phyloP scores from a whole-genome alignment of 2,888 invertebrate species.

The Sinohyriopsis cumingii region DNA sequence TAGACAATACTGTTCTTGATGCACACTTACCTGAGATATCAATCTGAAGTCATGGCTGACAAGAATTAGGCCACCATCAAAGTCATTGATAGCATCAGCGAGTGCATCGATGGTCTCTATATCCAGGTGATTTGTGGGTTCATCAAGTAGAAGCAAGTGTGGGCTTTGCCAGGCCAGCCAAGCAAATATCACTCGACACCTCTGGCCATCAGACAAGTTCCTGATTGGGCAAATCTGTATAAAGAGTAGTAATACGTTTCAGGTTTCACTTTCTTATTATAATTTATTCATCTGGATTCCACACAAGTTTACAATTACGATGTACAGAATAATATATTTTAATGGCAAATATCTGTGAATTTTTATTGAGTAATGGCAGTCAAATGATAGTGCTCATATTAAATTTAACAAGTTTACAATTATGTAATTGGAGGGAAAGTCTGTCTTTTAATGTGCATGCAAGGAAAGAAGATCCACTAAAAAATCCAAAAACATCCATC shows the following conservation, averaged over 20 bases:
- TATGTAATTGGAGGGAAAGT: too few relatives aligned
- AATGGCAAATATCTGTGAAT: too few relatives aligned
- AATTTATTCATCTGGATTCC: too few relatives aligned
- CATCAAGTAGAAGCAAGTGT: constrained; percentile 85
- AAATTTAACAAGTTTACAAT: too few relatives aligned
- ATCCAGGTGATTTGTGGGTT: constrained; percentile 74
- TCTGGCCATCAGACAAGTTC: constrained; percentile 96
- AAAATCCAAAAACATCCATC: too few relatives aligned
- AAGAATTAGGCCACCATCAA: constrained; percentile 98
- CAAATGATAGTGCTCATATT: too few relatives aligned
- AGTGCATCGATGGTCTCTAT: constrained; percentile 93
- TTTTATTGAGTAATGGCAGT: too few relatives aligned
- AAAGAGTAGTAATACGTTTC: not conserved
- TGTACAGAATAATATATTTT: too few relatives aligned
- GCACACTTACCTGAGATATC: constrained; percentile 88
- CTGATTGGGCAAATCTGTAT: constrained; percentile 90
- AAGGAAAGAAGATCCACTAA: too few relatives aligned
- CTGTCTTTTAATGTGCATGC: too few relatives aligned
- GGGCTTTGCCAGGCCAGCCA: constrained; percentile 98
- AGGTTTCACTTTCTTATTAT: too few relatives aligned
- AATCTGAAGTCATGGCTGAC: constrained; percentile 99
- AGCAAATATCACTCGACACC: constrained; percentile 98
- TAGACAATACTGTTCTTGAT: not conserved
- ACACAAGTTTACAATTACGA: too few relatives aligned
- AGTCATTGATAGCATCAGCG: constrained; percentile 97